phyloP scores from a whole-genome alignment of 2,797 vertebrate genomes.

The Craterocephalus amniculus region DNA sequence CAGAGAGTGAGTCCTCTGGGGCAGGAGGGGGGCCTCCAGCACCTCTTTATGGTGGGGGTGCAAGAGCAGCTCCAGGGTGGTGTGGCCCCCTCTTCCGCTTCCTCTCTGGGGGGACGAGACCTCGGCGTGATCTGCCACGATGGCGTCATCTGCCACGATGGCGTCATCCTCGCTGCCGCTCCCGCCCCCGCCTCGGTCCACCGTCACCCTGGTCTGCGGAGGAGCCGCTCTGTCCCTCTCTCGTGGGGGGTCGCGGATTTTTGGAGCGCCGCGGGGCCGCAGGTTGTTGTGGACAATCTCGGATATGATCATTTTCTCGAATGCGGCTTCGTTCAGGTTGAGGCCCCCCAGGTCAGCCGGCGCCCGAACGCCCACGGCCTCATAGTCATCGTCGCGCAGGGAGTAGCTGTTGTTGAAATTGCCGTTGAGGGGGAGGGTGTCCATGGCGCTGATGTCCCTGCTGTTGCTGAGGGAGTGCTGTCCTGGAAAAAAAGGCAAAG shows the following conservation, averaged over 20 bases:
- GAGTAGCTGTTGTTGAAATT: slow-evolving; percentile 99
- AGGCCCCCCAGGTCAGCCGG: slow-evolving; percentile 89
- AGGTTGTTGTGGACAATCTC: slow-evolving; percentile 99
- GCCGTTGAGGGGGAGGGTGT: slow-evolving; percentile 99
- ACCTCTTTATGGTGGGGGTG: slow-evolving; percentile 88
- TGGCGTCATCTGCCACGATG: slow-evolving; percentile 89
- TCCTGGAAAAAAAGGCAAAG: slow-evolving; percentile 87
- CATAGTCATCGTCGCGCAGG: slow-evolving; percentile 92
- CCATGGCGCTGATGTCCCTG: slow-evolving; percentile 99
- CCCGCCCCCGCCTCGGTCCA: slow-evolving; percentile 80
- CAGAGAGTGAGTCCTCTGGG: slow-evolving; percentile 99
- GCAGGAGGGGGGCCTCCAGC: slow-evolving; percentile 94
- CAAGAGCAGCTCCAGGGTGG: slow-evolving; percentile 91
- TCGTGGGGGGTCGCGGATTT: slow-evolving; percentile 66
- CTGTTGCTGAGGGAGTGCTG: slow-evolving; percentile 99
- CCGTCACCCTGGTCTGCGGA: slow-evolving; percentile 65
- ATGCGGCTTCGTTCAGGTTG: slow-evolving; percentile 93
- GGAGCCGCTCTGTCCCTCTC: slow-evolving; percentile 63
- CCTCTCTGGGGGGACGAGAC: slow-evolving; percentile 86
- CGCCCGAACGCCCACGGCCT: slow-evolving; percentile 86
- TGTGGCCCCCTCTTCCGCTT: slow-evolving; percentile 80
- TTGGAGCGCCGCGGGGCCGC: slow-evolving; percentile 85
- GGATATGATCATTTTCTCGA: slow-evolving; percentile 99
- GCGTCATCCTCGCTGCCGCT: slow-evolving; percentile 92
- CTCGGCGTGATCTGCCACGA: slow-evolving; percentile 87